A percentile compares a stretch with the other conserved stretches of the same genome.
phyloP scores from a whole-genome alignment of 64 coral and sea anemone species.

The Montipora capricornis region DNA sequence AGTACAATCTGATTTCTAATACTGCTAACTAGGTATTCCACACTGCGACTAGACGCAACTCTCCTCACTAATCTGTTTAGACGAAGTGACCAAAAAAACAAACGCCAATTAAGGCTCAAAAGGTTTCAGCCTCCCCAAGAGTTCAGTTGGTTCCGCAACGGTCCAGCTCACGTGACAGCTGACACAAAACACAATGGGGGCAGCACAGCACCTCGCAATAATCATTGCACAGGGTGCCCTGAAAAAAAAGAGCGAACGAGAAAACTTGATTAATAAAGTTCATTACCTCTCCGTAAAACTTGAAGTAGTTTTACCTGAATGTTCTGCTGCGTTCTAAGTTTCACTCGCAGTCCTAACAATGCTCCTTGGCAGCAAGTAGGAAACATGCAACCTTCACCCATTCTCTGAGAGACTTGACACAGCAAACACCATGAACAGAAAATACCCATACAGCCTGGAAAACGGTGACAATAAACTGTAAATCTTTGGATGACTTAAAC shows the following conservation, averaged over 20 bases:
- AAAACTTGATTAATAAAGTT: neutral
- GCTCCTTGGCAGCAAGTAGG: constrained; percentile 76
- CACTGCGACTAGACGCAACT: too few relatives aligned
- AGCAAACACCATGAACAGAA: constrained; percentile 66
- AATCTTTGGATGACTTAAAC: too few relatives aligned
- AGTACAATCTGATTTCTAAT: too few relatives aligned
- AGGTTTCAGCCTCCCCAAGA: too few relatives aligned
- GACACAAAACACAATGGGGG: constrained; percentile 67
- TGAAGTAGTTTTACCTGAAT: constrained; percentile 69
- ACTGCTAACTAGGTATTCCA: too few relatives aligned
- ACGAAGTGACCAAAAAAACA: too few relatives aligned
- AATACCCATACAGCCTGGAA: constrained; percentile 21
- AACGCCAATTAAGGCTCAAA: too few relatives aligned
- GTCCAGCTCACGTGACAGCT: constrained; percentile 85
- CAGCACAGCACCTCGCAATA: constrained; percentile 70
- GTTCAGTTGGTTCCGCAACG: neutral
- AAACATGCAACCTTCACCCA: constrained; percentile 90
- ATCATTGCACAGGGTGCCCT: constrained; percentile 90
- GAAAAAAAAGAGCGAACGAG: neutral
- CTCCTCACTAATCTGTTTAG: too few relatives aligned
- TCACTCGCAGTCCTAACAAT: constrained; percentile 56
- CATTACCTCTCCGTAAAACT: too few relatives aligned
- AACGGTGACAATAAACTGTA: too few relatives aligned
- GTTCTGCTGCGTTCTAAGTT: constrained; percentile 12
- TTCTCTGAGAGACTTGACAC: constrained; percentile 69